Percentiles rank a stretch among this genome's conserved stretches.
phyloP scores from a whole-genome alignment of 2,113 vertebrate species.

The Dromiciops gliroides region DNA sequence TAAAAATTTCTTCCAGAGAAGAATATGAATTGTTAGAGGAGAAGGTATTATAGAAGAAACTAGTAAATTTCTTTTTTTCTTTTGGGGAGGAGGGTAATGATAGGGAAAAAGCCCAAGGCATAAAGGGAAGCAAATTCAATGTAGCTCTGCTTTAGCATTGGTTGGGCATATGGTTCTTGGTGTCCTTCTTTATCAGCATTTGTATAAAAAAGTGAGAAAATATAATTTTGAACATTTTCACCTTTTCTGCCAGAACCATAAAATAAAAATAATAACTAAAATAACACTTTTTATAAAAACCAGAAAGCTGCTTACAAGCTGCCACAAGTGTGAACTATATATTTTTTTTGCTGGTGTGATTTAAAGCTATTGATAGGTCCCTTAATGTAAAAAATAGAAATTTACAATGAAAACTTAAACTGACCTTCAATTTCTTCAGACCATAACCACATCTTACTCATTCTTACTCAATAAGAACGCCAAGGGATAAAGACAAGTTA shows the following conservation, averaged over 20 bases:
- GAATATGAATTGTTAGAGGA: not conserved
- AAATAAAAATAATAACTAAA: constrained; percentile 27
- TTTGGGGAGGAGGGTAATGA: not conserved
- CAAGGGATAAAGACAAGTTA: constrained; percentile 5
- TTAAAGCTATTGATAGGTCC: not conserved
- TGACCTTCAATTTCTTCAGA: constrained; percentile 1
- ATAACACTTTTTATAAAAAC: constrained; percentile 44
- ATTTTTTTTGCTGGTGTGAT: constrained; percentile 18
- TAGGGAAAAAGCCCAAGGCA: constrained; percentile 5
- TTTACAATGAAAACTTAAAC: constrained; percentile 46
- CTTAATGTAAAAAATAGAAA: constrained; percentile 30
- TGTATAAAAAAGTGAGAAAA: constrained; percentile 43
- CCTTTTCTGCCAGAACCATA: constrained; percentile 13
- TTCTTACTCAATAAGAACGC: not conserved
- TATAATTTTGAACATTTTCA: constrained; percentile 40
- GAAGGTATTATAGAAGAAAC: not conserved
- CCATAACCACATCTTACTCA: not conserved
- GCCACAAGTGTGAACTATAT: constrained; percentile 7
- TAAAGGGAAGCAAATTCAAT: not conserved
- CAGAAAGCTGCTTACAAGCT: constrained; percentile 50
- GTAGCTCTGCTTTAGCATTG: constrained; percentile 15
- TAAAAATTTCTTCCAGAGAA: constrained; percentile 7
- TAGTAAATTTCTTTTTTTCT: not conserved
- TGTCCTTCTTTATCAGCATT: constrained; percentile 4
- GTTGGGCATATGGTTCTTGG: constrained; percentile 48